Evolutionary conservation across 92 coral and sea anemone genomes (phyloP).

Genomic region (Scolanthus callimorphus): DNA sequence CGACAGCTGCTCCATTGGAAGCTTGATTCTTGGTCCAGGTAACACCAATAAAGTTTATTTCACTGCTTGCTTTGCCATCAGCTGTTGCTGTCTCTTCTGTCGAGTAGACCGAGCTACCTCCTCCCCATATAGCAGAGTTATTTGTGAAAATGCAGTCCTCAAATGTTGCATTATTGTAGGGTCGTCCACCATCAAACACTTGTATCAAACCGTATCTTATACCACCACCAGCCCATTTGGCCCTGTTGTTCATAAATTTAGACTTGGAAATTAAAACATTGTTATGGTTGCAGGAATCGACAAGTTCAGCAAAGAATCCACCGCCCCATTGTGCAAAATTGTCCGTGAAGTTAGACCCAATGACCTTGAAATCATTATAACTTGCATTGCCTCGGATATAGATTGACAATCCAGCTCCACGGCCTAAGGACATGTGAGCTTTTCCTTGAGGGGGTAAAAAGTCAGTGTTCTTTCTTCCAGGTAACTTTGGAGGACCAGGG

Average conservation of each 20-base stretch:
- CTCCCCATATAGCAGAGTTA: slow-evolving; percentile 50
- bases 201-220: slow-evolving; percentile 43
- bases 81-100: slow-evolving; percentile 24
- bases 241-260: slow-evolving; percentile 22
- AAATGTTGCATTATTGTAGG: slow-evolving; percentile 32
- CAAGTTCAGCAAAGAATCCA: slow-evolving; percentile 45
- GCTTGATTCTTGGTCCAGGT: slow-evolving; percentile 41
- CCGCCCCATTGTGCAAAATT: slow-evolving; percentile 51
- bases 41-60: slow-evolving; percentile 15
- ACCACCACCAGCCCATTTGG: slow-evolving; percentile 48
- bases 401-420: slow-evolving; percentile 44
- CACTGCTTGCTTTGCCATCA: slow-evolving; percentile 32
- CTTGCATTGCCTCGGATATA: slow-evolving; percentile 50
- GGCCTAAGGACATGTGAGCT: slow-evolving; percentile 41
- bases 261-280: slow-evolving; percentile 5
- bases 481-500: slow-evolving; percentile 32
- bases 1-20: slow-evolving; percentile 49
- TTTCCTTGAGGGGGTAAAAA: slow-evolving; percentile 32
- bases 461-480: slow-evolving; percentile 27
- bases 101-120: slow-evolving; percentile 31
- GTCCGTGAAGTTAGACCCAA: slow-evolving; percentile 16
- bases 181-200: slow-evolving; percentile 21
- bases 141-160: slow-evolving; percentile 6
- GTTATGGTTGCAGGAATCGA: slow-evolving; percentile 36
- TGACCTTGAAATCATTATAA: slow-evolving; percentile 20